Conservation (phyloP, 2,888 invertebrate genomes). For the Mechanitis messenoides region DNA sequence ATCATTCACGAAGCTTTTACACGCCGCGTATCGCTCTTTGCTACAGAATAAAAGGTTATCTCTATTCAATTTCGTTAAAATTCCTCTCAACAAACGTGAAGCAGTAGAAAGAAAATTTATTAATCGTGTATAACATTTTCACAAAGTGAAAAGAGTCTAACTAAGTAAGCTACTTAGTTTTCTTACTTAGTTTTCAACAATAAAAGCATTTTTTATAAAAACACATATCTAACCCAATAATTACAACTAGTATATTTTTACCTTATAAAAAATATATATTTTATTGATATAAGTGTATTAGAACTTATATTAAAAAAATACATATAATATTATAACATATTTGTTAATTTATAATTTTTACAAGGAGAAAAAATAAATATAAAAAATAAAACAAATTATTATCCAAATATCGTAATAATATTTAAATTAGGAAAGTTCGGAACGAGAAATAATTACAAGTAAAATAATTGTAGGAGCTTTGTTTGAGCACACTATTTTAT, state of each 20-base stretch:
- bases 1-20: conserved; percentile 17
- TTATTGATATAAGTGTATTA: background rate
- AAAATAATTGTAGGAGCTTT: background rate
- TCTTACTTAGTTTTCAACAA: too few relatives aligned
- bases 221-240: background rate
- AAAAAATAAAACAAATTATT: background rate
- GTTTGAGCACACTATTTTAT: conserved; percentile 3
- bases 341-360: too few relatives aligned
- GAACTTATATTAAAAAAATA: too few relatives aligned
- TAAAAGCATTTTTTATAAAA: too few relatives aligned
- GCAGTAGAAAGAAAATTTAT: conserved; percentile 29
- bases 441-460: background rate
- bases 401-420: background rate
- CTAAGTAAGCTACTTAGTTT: too few relatives aligned
- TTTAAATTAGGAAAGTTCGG: background rate
- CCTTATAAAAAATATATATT: background rate
- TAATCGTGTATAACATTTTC: conserved; percentile 23
- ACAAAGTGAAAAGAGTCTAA: conserved; percentile 10
- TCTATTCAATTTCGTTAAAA: conserved; percentile 42
- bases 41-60: conserved; percentile 35
- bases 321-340: too few relatives aligned
- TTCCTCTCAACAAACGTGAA: conserved; percentile 22
- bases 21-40: conserved; percentile 25
- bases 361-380: too few relatives aligned
- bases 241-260: too few relatives aligned